Percentiles rank a stretch among this genome's conserved stretches.
Evolutionary conservation across 2,888 invertebrate species (phyloP).

Genomic region (Temnothorax unifasciatus): DNA sequence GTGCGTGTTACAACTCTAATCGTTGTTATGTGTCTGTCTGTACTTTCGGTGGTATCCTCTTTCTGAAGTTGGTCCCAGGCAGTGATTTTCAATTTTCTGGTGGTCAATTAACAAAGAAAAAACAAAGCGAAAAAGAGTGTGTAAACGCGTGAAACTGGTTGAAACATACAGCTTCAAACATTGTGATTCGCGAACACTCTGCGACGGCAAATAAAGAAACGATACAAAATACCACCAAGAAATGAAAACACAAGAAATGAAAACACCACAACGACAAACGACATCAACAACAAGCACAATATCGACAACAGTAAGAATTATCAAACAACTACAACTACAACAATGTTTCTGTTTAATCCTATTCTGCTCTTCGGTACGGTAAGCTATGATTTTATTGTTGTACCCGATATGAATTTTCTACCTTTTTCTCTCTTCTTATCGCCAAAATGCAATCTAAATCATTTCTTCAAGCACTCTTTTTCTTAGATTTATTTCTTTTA

Average conservation of each 20-base stretch:
- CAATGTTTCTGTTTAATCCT: conserved; percentile 68
- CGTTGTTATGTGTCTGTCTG: conserved; percentile 75
- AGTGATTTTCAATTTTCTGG: conserved; percentile 71
- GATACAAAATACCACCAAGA: conserved; percentile 66
- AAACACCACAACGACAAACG: conserved; percentile 69
- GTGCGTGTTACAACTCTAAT: conserved; percentile 63
- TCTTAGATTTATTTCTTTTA: neutral
- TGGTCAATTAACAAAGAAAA: conserved; percentile 57
- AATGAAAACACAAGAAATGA: conserved; percentile 67
- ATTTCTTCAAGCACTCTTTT: conserved; percentile 30
- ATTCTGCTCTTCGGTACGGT: conserved; percentile 80
- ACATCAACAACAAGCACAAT: conserved; percentile 66
- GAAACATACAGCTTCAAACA: conserved; percentile 20
- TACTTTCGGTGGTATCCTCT: conserved; percentile 67
- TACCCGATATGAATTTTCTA: conserved; percentile 64
- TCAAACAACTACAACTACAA: conserved; percentile 64
- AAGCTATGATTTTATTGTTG: conserved; percentile 77
- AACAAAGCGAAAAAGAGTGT: conserved; percentile 14
- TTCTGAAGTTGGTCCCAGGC: conserved; percentile 80
- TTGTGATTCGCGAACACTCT: conserved; percentile 17
- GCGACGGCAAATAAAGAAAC: conserved; percentile 13
- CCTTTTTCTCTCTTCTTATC: conserved; percentile 56
- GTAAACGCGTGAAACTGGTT: conserved; percentile 14
- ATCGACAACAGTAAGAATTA: conserved; percentile 71
- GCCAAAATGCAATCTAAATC: conserved; percentile 24